Evolutionary conservation across 92 coral and sea anemone genomes (phyloP).

Genomic region (Phenganax subtilis): DNA sequence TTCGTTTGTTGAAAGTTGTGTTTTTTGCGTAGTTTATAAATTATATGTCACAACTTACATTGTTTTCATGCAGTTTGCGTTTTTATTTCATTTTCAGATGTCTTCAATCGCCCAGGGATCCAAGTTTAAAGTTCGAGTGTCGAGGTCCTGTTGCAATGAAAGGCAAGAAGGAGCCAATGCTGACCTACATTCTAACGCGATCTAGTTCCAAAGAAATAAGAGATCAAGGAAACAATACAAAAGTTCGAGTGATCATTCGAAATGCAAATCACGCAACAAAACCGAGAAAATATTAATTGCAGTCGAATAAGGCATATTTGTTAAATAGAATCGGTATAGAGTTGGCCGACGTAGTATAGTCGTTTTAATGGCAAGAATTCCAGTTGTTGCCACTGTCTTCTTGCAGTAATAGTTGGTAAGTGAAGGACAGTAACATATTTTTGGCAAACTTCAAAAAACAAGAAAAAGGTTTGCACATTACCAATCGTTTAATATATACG

Average conservation of each 20-base stretch:
- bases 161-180: slow-evolving; percentile 75
- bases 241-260: neutral
- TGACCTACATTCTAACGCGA: slow-evolving; percentile 63
- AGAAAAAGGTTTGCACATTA: no score
- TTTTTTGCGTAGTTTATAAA: no score
- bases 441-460: no score
- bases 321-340: neutral
- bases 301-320: neutral
- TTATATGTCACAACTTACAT: no score
- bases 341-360: neutral
- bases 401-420: no score
- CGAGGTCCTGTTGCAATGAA: slow-evolving; percentile 84
- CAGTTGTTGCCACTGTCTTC: no score
- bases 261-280: neutral
- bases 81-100: slow-evolving; percentile 47
- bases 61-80: neutral
- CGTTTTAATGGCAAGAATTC: no score
- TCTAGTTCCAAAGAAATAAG: slow-evolving; percentile 2
- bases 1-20: no score
- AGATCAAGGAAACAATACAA: neutral
- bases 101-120: slow-evolving; percentile 66
- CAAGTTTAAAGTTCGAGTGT: slow-evolving; percentile 66
- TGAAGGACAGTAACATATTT: no score
- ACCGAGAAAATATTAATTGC: neutral
- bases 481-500: no score